phyloP scores from a whole-genome alignment of 2,888 invertebrate species.

The Seira musarum region DNA sequence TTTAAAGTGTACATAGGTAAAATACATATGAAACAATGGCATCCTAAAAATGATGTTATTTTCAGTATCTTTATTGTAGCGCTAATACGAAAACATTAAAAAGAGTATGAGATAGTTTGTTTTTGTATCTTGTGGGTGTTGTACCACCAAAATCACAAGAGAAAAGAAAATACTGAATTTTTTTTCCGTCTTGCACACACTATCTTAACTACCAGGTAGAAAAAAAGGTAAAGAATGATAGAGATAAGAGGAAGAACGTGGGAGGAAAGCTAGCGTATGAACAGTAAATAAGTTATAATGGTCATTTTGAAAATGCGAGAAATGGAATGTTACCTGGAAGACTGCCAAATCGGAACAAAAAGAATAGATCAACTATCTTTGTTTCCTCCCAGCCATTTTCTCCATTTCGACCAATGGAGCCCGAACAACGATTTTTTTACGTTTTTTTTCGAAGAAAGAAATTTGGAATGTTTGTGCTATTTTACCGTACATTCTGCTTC shows the following conservation, averaged over 20 bases:
- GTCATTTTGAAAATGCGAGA: conserved; percentile 66
- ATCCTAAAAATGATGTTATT: no score
- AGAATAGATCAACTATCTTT: conserved; percentile 56
- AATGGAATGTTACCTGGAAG: conserved; percentile 67
- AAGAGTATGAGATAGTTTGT: background rate
- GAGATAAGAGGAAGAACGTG: conserved; percentile 43
- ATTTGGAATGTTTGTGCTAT: no score
- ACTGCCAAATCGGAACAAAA: conserved; percentile 69
- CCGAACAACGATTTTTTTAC: background rate
- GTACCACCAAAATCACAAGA: background rate
- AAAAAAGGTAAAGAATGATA: conserved; percentile 32
- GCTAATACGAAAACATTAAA: no score
- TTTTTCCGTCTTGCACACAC: conserved; percentile 14
- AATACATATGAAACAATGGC: no score
- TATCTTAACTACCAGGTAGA: conserved; percentile 52
- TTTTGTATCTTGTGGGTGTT: background rate
- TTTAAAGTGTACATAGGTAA: no score
- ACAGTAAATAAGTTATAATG: conserved; percentile 69
- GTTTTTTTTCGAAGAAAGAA: background rate
- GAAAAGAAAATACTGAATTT: background rate
- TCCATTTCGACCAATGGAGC: conserved; percentile 40
- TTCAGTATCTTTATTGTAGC: no score
- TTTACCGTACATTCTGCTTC: no score
- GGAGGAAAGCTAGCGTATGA: conserved; percentile 50
- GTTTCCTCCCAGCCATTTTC: conserved; percentile 22